These are phyloP conservation scores for Hemistola chrysoprasaria DNA, from an alignment of 2,888 invertebrate species.

Conservation along the genomic window DNA sequence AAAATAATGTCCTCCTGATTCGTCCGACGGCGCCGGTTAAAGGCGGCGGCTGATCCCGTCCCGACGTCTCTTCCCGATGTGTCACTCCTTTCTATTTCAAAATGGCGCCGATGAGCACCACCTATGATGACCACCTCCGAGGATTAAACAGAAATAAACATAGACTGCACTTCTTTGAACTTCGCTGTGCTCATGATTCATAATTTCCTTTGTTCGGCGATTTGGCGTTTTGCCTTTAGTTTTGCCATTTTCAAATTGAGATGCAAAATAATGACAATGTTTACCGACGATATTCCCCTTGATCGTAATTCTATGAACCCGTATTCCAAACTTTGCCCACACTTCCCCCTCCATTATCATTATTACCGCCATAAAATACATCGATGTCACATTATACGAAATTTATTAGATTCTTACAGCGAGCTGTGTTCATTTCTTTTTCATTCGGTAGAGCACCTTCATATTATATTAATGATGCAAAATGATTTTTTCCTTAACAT, in stretches of 20 bases:
- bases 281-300: slow-evolving; percentile 6
- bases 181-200: slow-evolving; percentile 25
- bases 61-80: slow-evolving; percentile 53
- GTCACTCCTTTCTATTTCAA: slow-evolving; percentile 73
- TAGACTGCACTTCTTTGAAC: slow-evolving; percentile 24
- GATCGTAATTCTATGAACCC: slow-evolving; percentile 8
- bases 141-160: slow-evolving; percentile 33
- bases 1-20: slow-evolving; percentile 27
- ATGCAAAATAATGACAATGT: slow-evolving; percentile 15
- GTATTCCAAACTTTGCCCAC: slow-evolving; percentile 9
- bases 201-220: slow-evolving; percentile 22
- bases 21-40: slow-evolving; percentile 30
- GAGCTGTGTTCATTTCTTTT: too few species aligned
- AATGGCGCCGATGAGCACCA: slow-evolving; percentile 57
- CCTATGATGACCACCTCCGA: slow-evolving; percentile 43
- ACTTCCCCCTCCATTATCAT: slow-evolving; percentile 18
- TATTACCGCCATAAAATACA: slow-evolving; percentile 28
- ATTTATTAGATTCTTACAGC: slow-evolving; percentile 29
- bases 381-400: slow-evolving; percentile 34
- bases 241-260: slow-evolving; percentile 7
- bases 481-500: slow-evolving; percentile 26
- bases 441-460: slow-evolving; percentile 3
- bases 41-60: slow-evolving; percentile 42
- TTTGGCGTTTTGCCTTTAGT: slow-evolving; percentile 3
- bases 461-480: too few species aligned